These are phyloP conservation scores for Aleiodes testaceus DNA, from an alignment of 2,888 invertebrate genomes.

Conservation along the genomic window DNA sequence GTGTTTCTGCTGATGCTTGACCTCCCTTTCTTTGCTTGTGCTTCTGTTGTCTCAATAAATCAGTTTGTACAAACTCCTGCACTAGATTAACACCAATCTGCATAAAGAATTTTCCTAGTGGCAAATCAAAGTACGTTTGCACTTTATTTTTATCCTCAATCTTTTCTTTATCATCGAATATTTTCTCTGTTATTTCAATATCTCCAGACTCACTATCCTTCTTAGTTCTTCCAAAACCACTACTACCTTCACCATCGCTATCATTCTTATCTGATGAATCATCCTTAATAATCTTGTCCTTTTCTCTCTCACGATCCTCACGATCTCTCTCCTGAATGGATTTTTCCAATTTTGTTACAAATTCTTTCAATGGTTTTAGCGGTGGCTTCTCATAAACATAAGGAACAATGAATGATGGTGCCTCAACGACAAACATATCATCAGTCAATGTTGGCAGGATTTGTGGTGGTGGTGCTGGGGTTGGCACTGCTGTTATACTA, in stretches of 20 bases:
- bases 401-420: slow-evolving; percentile 94
- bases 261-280: slow-evolving; percentile 59
- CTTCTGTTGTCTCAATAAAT: slow-evolving; percentile 89
- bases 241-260: slow-evolving; percentile 76
- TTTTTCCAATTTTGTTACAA: slow-evolving; percentile 79
- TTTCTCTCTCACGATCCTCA: slow-evolving; percentile 66
- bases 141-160: slow-evolving; percentile 73
- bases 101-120: slow-evolving; percentile 92
- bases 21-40: slow-evolving; percentile 83
- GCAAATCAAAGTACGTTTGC: slow-evolving; percentile 87
- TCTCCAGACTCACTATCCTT: slow-evolving; percentile 62
- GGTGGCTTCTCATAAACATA: slow-evolving; percentile 95
- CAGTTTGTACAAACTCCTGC: slow-evolving; percentile 95
- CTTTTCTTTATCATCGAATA: slow-evolving; percentile 40
- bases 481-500: slow-evolving; percentile 63
- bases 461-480: slow-evolving; percentile 70
- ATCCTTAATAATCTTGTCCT: slow-evolving; percentile 63
- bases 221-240: slow-evolving; percentile 66
- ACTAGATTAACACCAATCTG: slow-evolving; percentile 93
- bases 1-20: slow-evolving; percentile 80
- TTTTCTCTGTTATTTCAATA: slow-evolving; percentile 56
- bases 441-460: slow-evolving; percentile 89
- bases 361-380: slow-evolving; percentile 83
- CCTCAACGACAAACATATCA: slow-evolving; percentile 94
- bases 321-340: slow-evolving; percentile 78